phyloP scores from a whole-genome alignment of 2,797 vertebrate genomes.

The Gastrophryne carolinensis region DNA sequence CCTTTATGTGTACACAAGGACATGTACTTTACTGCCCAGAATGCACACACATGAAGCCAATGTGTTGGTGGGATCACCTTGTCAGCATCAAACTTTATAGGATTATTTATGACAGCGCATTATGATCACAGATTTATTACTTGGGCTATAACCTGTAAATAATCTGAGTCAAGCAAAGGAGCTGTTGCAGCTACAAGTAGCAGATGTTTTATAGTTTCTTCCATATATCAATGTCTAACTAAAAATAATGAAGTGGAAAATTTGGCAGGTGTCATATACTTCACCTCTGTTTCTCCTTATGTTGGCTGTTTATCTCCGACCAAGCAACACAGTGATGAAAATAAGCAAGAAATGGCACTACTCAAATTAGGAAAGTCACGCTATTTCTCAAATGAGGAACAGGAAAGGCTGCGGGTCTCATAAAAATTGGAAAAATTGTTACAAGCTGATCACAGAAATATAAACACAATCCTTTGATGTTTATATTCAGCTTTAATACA shows the following conservation, averaged over 20 bases:
- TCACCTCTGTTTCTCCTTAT: conserved; percentile 37
- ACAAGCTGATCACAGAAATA: too few species aligned
- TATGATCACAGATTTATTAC: conserved; percentile 10
- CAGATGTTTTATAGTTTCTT: conserved; percentile 44
- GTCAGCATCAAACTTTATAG: too few species aligned
- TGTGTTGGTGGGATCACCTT: too few species aligned
- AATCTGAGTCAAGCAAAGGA: conserved; percentile 6
- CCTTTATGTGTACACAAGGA: too few species aligned
- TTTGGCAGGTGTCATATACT: conserved; percentile 35
- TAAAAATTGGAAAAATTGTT: too few species aligned
- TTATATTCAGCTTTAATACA: too few species aligned
- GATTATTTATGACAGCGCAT: conserved; percentile 8
- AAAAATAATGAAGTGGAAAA: conserved; percentile 45
- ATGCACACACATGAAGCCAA: too few species aligned
- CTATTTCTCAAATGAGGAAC: too few species aligned
- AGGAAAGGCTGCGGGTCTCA: too few species aligned
- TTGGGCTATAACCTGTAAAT: conserved; percentile 13
- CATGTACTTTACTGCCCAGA: too few species aligned
- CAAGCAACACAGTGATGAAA: neutral
- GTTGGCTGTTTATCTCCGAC: neutral
- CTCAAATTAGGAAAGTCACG: too few species aligned
- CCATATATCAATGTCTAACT: conserved; percentile 42
- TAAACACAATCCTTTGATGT: too few species aligned
- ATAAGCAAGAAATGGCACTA: neutral
- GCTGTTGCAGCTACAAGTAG: conserved; percentile 33